Conservation (phyloP, 2,797 vertebrate genomes). For the Acanthiza pusilla region DNA sequence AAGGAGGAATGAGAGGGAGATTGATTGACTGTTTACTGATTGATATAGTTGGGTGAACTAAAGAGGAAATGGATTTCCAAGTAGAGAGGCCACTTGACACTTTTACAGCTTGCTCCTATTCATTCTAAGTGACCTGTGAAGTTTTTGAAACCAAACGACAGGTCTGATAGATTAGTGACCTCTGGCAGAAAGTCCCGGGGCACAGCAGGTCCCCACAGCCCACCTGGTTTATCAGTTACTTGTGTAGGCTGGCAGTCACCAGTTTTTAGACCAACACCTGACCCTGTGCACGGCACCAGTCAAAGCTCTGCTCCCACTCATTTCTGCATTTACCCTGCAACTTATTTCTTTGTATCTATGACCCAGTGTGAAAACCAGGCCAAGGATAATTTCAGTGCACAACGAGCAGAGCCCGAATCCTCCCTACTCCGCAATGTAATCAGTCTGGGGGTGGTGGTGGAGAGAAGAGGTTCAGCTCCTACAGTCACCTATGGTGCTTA, state of each 20-base stretch:
- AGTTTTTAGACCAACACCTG: not conserved
- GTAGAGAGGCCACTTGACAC: constrained; percentile 37
- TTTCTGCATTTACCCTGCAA: not conserved
- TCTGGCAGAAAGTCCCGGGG: not conserved
- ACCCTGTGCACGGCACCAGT: not conserved
- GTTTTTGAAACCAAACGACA: not conserved
- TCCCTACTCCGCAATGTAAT: not conserved
- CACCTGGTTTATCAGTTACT: not conserved
- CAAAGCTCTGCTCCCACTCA: not conserved
- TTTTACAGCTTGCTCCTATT: constrained; percentile 41
- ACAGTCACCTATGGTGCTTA: not conserved
- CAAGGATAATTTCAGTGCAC: not conserved
- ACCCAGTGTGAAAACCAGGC: not conserved
- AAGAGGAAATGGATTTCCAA: constrained; percentile 51
- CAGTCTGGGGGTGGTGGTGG: too few relatives aligned
- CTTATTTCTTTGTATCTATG: not conserved
- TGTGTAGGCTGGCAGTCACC: not conserved
- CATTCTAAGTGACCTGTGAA: constrained; percentile 37
- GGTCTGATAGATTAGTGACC: constrained; percentile 35
- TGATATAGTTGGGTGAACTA: constrained; percentile 23
- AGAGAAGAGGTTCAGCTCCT: not conserved
- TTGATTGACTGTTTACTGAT: constrained; percentile 41
- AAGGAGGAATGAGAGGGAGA: not conserved
- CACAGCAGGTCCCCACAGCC: not conserved
- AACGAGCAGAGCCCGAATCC: not conserved